A percentile compares a stretch with the other conserved stretches of the same genome.
These are phyloP conservation scores for Xanthorhoe spadicearia DNA, from an alignment of 2,888 invertebrate species.

Conservation along the genomic window DNA sequence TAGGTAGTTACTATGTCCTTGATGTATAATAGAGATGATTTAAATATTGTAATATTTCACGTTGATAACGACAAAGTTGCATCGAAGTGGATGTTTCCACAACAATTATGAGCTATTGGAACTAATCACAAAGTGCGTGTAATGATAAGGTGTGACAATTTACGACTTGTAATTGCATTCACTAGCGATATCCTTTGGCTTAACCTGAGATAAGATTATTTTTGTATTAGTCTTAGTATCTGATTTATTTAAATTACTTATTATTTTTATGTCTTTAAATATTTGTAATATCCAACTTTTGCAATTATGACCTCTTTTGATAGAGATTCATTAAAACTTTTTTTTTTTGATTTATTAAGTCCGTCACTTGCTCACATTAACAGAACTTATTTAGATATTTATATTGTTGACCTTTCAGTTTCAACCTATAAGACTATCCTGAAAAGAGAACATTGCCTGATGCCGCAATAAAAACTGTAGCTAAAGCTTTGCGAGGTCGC, in stretches of 20 bases:
- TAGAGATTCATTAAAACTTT: too few relatives aligned
- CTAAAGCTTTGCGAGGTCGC: not conserved
- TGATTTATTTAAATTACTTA: too few relatives aligned
- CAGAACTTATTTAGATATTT: too few relatives aligned
- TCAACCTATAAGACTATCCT: not conserved
- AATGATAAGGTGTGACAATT: conserved; percentile 27
- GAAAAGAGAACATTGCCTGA: not conserved
- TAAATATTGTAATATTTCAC: conserved; percentile 8
- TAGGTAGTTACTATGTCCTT: not conserved
- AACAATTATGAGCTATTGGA: conserved; percentile 22
- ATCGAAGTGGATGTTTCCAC: conserved; percentile 13
- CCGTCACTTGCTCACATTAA: too few relatives aligned
- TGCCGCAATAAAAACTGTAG: not conserved
- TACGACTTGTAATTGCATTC: conserved; percentile 10
- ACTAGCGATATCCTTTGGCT: not conserved
- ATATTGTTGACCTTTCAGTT: too few relatives aligned
- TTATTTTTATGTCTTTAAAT: too few relatives aligned
- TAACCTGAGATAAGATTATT: not conserved
- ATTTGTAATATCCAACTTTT: too few relatives aligned
- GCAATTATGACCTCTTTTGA: too few relatives aligned
- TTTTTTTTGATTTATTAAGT: too few relatives aligned
- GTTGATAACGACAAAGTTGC: conserved; percentile 7
- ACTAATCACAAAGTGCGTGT: conserved; percentile 22
- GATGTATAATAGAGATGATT: conserved; percentile 10
- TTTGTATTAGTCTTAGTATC: too few relatives aligned